Evolutionary conservation across 53 echinoderm and acorn worm genomes (phyloP).

Genomic region (Apostichopus leukothele): DNA sequence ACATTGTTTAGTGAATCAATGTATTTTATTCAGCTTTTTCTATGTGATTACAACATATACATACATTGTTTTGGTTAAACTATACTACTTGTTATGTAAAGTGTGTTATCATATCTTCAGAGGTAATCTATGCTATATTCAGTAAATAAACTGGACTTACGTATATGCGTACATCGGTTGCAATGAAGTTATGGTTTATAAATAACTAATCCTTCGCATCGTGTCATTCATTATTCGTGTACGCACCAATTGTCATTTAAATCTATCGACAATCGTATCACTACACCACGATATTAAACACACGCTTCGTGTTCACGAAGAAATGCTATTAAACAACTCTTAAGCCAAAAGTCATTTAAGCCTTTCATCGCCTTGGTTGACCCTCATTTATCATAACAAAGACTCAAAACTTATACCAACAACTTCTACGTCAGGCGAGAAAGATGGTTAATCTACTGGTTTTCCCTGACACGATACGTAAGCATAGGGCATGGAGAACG

Average conservation of each 20-base stretch:
- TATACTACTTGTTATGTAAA: too few relatives aligned
- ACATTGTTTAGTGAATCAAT: too few relatives aligned
- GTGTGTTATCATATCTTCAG: too few relatives aligned
- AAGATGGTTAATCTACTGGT: slow-evolving; percentile 1
- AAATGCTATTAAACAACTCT: slow-evolving; percentile 5
- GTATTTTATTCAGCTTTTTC: too few relatives aligned
- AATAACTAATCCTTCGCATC: too few relatives aligned
- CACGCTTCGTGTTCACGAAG: neutral
- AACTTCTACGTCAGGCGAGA: neutral
- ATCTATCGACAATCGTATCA: neutral
- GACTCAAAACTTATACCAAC: slow-evolving; percentile 16
- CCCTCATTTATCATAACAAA: slow-evolving; percentile 1
- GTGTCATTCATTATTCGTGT: too few relatives aligned
- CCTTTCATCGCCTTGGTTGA: slow-evolving; percentile 8
- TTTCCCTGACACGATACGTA: slow-evolving; percentile 10
- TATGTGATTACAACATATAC: too few relatives aligned
- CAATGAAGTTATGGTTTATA: too few relatives aligned
- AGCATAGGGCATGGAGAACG: neutral
- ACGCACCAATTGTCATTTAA: neutral
- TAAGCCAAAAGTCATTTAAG: slow-evolving; percentile 12
- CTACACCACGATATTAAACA: neutral
- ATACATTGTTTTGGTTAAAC: too few relatives aligned
- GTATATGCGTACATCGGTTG: too few relatives aligned
- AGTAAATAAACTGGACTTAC: too few relatives aligned
- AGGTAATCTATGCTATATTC: too few relatives aligned